Percentiles rank a stretch among this genome's conserved stretches.
Conservation (phyloP, 2,113 vertebrate genomes). For the Erpornis zantholeuca region DNA sequence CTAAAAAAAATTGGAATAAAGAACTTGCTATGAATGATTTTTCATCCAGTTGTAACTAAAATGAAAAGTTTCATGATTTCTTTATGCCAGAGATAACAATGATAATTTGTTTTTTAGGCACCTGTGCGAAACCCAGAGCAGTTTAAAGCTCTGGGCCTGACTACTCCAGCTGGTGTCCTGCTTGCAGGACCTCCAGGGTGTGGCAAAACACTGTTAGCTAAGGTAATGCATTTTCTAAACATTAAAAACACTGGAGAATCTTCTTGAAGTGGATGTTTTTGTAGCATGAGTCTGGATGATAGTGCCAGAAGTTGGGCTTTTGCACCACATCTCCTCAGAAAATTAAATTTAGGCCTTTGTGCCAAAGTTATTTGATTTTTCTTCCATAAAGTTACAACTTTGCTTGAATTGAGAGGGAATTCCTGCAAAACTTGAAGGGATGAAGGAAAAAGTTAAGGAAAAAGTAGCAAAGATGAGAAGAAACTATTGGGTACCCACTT, state of each 20-base stretch:
- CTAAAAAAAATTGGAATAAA: not conserved
- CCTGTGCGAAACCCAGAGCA: slow-evolving; percentile 88
- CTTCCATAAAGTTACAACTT: not conserved
- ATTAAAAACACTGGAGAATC: not conserved
- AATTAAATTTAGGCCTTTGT: not conserved
- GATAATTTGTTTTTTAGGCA: slow-evolving; percentile 75
- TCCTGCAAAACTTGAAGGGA: not conserved
- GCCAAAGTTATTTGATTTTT: not conserved
- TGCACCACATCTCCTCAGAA: not conserved
- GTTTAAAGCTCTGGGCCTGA: slow-evolving; percentile 87
- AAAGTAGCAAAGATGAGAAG: not conserved
- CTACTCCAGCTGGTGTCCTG: slow-evolving; percentile 88
- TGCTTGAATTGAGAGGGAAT: not conserved
- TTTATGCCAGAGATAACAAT: not conserved
- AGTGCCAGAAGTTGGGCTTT: not conserved
- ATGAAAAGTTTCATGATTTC: not conserved
- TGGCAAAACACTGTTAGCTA: slow-evolving; percentile 93
- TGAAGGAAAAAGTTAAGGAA: not conserved
- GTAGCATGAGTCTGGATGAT: not conserved
- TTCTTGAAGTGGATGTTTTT: not conserved
- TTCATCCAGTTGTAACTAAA: not conserved
- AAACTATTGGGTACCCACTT: not conserved
- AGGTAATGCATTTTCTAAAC: slow-evolving; percentile 74
- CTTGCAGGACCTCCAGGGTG: slow-evolving; percentile 96
- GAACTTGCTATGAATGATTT: not conserved